Base-by-base conservation (phyloP, 2,113 vertebrate species). In the Entomyzon cyanotis region DNA sequence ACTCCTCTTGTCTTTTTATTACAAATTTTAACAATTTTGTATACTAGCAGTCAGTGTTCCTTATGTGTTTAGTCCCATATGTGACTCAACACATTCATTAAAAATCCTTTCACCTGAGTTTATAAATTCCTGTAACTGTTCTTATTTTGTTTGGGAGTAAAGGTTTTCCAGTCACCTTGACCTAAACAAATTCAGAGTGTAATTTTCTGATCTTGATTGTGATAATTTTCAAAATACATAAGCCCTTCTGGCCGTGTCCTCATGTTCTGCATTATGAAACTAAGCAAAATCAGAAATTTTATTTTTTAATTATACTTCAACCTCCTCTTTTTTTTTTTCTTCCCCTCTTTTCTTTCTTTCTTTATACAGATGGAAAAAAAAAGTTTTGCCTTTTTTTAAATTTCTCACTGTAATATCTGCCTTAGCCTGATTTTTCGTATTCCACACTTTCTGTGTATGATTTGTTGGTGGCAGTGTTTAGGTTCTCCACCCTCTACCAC, bases 371-470 rank as follows among this genome's bases (percentile, higher is more conserved):
- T 76, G 31, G 18, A 20, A 47, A 78, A 73, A 73, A 59, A 33
- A 0, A 1, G 1, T 20, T 25, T 5, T 22, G 12, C 30, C 55
- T 39, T 47, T 41, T 75, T 24, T 3, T 5, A 31, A n/a, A n/a
- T 81, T 46, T 79, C 24, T 53, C 47, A n/a, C 10, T 50, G 39
- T 49, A 56, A 14, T 80, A 35, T 19, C 24, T 88, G 31, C 28
- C 12, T 53, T 69, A 65, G 10, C 27, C 18, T 65, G 35, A 60
- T 24, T 59, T 84, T 81, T 71, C 2, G 1, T 47, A 75, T 31
- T 64, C 41, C 24, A 16, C 8, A 5, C 35, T 82, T 73, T 22
- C 18, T 77, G 41, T 71, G 6, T 76, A 30, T 22, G 3, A 25
- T 50, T n/a, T 76, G 5, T 42, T 77, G 62, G 33, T 65, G 56